Percentiles rank a stretch among this genome's conserved stretches.
phyloP scores from a whole-genome alignment of 2,113 vertebrate genomes.

The Clarias macrocephalus region DNA sequence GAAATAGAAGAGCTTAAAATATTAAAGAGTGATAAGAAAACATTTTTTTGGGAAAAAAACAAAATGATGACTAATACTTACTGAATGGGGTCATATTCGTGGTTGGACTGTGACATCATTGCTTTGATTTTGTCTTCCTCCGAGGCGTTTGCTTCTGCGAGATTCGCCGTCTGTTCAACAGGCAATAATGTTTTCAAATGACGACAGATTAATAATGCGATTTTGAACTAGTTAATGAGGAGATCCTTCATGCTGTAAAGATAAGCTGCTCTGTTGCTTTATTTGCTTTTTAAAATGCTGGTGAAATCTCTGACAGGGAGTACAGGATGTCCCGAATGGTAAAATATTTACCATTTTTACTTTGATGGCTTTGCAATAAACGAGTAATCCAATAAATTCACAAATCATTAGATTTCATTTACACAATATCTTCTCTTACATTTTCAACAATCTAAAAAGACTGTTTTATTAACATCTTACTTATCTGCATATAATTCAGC shows the following conservation, averaged over 20 bases:
- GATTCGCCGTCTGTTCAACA: constrained; percentile 93
- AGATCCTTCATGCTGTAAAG: constrained; percentile 80
- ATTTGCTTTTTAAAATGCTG: background rate
- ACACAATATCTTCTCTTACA: background rate
- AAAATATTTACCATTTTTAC: background rate
- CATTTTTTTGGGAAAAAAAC: background rate
- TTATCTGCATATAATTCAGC: background rate
- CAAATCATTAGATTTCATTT: background rate
- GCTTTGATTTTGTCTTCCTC: constrained; percentile 99
- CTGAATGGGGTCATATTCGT: constrained; percentile 92
- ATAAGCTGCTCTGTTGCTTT: constrained; percentile 65
- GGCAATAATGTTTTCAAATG: constrained; percentile 81
- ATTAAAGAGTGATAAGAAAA: background rate
- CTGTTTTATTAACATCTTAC: background rate
- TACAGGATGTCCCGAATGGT: background rate
- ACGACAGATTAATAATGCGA: constrained; percentile 45
- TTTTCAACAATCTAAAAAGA: background rate
- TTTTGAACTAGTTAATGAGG: constrained; percentile 42
- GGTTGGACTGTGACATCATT: constrained; percentile 92
- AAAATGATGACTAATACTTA: constrained; percentile 71
- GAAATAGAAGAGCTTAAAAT: background rate
- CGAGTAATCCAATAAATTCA: background rate
- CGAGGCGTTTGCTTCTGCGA: constrained; percentile 91
- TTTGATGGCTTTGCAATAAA: background rate
- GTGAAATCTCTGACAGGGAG: background rate